Evolutionary conservation across 2,113 vertebrate genomes (phyloP).

Genomic region (Panthera leo): DNA sequence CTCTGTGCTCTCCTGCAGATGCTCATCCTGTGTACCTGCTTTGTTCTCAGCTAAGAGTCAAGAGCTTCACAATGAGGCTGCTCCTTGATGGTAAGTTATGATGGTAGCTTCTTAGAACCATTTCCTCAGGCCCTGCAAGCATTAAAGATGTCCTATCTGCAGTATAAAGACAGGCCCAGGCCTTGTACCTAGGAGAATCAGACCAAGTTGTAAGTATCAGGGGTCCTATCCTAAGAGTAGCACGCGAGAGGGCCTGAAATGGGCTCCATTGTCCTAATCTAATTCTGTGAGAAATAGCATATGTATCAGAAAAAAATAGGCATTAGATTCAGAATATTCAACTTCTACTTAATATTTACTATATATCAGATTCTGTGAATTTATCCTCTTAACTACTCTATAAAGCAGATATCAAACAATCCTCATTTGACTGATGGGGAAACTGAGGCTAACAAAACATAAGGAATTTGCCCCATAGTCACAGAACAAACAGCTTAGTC

Average conservation of each 20-base stretch:
- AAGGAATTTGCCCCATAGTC: not conserved
- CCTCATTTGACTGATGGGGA: not conserved
- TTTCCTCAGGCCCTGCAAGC: not conserved
- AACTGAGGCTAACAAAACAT: not conserved
- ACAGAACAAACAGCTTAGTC: not conserved
- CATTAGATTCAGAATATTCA: constrained; percentile 20
- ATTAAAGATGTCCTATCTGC: not conserved
- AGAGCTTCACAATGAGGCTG: not conserved
- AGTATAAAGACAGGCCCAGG: not conserved
- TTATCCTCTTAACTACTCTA: not conserved
- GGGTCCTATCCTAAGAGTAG: not conserved
- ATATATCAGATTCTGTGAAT: not conserved
- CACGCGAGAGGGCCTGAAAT: not conserved
- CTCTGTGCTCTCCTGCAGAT: not conserved
- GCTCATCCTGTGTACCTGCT: not conserved
- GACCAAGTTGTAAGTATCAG: not conserved
- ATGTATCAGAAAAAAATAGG: not conserved
- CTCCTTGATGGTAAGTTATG: not conserved
- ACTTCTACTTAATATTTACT: not conserved
- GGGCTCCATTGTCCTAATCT: not conserved
- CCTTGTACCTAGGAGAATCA: not conserved
- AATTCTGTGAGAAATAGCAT: not conserved
- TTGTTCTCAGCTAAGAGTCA: not conserved
- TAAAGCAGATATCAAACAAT: not conserved
- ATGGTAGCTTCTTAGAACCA: not conserved